These are phyloP conservation scores for Peromyscus melanophrys DNA, from an alignment of 2,797 vertebrate species.

Conservation along the genomic window DNA sequence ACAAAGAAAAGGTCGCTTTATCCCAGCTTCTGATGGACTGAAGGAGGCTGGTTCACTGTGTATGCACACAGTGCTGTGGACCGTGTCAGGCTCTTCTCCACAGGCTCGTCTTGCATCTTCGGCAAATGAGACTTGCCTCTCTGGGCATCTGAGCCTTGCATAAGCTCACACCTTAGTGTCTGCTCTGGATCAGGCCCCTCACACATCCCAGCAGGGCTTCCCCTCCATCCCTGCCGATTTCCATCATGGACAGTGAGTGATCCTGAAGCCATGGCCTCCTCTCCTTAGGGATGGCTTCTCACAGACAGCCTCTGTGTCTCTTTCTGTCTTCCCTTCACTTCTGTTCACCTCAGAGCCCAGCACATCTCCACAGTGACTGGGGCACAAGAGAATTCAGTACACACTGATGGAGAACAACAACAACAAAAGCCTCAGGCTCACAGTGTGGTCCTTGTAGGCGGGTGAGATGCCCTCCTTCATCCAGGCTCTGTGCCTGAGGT, in stretches of 20 bases:
- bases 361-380: rapidly evolving
- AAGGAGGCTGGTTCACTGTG: not conserved
- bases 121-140: not conserved
- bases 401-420: not conserved
- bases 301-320: not conserved
- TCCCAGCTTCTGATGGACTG: not conserved
- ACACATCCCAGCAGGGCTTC: rapidly evolving
- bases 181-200: not conserved
- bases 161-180: not conserved
- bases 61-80: not conserved
- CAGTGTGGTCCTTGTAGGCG: not conserved
- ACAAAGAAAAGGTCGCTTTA: not conserved
- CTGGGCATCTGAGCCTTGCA: not conserved
- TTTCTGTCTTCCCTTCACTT: not conserved
- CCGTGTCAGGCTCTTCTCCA: rapidly evolving
- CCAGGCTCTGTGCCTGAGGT: not conserved
- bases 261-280: not conserved
- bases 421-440: not conserved
- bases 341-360: not conserved
- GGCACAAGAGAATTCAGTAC: not conserved
- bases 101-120: not conserved
- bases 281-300: not conserved
- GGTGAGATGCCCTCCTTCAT: not conserved
- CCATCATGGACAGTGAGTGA: not conserved
- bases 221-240: not conserved